Evolutionary conservation across 53 echinoderm and acorn worm genomes (phyloP).

Genomic region (Antedon mediterranea): DNA sequence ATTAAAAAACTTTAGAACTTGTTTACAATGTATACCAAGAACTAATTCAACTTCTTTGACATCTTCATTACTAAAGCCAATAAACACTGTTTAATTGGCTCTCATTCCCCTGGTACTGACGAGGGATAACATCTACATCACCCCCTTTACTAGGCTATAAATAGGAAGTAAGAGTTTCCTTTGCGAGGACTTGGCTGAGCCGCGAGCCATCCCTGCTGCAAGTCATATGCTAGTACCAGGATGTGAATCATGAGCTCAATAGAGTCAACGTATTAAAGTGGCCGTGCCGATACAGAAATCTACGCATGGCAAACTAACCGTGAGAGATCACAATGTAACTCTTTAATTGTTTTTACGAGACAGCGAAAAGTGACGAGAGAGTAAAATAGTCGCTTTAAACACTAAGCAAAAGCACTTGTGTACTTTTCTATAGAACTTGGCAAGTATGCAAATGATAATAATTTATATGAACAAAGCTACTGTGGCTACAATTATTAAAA

Average conservation of each 20-base stretch:
- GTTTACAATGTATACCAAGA: not conserved
- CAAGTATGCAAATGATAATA: not conserved
- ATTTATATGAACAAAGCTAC: not conserved
- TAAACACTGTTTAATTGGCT: not conserved
- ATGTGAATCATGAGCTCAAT: not conserved
- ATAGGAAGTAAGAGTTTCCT: not conserved
- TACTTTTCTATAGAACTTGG: not conserved
- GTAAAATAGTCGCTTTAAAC: too few relatives aligned
- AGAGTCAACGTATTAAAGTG: not conserved
- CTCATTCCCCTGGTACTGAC: not conserved
- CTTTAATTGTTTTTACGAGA: too few relatives aligned
- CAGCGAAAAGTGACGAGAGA: too few relatives aligned
- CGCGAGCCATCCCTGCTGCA: not conserved
- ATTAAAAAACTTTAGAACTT: too few relatives aligned
- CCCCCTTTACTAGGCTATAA: not conserved
- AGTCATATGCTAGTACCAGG: not conserved
- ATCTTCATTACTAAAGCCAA: not conserved
- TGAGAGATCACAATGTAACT: too few relatives aligned
- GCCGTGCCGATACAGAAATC: not conserved
- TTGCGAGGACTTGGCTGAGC: not conserved
- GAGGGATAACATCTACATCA: not conserved
- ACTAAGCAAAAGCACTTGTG: not conserved
- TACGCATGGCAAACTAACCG: too few relatives aligned
- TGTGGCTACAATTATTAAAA: not conserved
- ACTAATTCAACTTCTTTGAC: not conserved